These are phyloP conservation scores for Chelonoidis abingdonii DNA, from an alignment of 2,113 vertebrate species.

Conservation along the genomic window DNA sequence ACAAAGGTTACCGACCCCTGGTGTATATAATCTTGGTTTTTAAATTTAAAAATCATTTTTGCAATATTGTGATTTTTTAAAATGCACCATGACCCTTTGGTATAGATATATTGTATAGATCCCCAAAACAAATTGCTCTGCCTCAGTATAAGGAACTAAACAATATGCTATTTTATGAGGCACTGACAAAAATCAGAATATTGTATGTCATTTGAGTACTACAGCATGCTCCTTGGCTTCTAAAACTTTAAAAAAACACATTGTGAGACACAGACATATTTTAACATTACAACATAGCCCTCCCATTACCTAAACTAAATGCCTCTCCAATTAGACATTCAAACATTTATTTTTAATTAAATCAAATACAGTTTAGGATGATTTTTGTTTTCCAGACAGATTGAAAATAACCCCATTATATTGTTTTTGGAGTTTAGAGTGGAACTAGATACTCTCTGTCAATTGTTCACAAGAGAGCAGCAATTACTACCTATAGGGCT, in stretches of 20 bases:
- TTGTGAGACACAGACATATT: background rate
- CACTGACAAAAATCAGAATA: background rate
- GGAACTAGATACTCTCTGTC: background rate
- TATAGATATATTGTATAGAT: background rate
- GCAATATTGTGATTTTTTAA: background rate
- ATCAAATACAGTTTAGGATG: background rate
- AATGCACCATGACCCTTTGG: background rate
- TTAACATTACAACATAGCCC: background rate
- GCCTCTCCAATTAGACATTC: background rate
- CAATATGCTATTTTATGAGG: background rate
- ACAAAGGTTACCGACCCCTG: too few species aligned
- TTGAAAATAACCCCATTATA: background rate
- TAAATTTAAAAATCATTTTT: background rate
- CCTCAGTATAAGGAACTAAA: too few species aligned
- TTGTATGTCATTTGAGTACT: background rate
- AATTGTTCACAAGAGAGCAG: background rate
- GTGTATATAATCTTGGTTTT: background rate
- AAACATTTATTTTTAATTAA: slow-evolving; percentile 12
- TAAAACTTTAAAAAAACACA: slow-evolving; percentile 21
- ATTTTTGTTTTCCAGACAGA: background rate
- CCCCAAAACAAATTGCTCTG: background rate
- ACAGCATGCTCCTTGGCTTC: background rate
- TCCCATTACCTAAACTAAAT: background rate
- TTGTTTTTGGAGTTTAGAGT: background rate
- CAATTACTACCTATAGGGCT: slow-evolving; percentile 53